phyloP scores from a whole-genome alignment of 2,888 invertebrate species.

The Rhabditoides inermis region DNA sequence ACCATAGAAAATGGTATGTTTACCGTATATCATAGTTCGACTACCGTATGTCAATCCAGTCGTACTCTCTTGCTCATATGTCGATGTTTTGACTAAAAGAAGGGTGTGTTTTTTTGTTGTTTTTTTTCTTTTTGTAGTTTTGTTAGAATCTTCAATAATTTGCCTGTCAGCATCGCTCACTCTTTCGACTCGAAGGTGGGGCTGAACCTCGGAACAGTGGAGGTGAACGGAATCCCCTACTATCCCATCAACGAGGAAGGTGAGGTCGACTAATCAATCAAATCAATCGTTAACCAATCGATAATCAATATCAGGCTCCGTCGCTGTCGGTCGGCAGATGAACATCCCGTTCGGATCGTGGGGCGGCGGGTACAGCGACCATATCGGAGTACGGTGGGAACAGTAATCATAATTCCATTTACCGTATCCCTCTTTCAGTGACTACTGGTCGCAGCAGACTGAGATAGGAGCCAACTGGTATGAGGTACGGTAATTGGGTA shows the following conservation, averaged over 20 bases:
- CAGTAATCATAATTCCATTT: too few relatives aligned
- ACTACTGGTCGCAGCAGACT: conserved; percentile 42
- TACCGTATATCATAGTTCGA: too few relatives aligned
- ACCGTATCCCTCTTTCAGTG: conserved; percentile 22
- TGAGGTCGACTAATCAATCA: conserved; percentile 8
- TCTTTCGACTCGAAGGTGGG: conserved; percentile 33
- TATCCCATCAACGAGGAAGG: conserved; percentile 45
- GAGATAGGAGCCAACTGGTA: conserved; percentile 39
- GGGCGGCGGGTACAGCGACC: conserved; percentile 44
- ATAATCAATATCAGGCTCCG: conserved; percentile 22
- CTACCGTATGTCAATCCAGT: too few relatives aligned
- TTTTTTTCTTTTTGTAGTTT: too few relatives aligned
- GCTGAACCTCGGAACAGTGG: conserved; percentile 38
- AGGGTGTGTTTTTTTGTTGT: too few relatives aligned
- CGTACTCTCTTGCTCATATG: too few relatives aligned
- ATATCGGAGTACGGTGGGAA: conserved; percentile 38
- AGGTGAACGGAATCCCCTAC: conserved; percentile 44
- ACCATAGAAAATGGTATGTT: too few relatives aligned
- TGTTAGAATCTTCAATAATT: too few relatives aligned
- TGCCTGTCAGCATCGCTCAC: conserved; percentile 32
- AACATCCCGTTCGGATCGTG: conserved; percentile 42
- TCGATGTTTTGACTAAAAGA: too few relatives aligned
- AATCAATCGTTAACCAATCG: background rate
- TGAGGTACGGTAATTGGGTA: conserved; percentile 5
- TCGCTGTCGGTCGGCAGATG: conserved; percentile 32